Evolutionary conservation across 2,888 invertebrate genomes (phyloP), one percentile per base, ranked within the genome.

Genomic region (Argyresthia albistria): DNA sequence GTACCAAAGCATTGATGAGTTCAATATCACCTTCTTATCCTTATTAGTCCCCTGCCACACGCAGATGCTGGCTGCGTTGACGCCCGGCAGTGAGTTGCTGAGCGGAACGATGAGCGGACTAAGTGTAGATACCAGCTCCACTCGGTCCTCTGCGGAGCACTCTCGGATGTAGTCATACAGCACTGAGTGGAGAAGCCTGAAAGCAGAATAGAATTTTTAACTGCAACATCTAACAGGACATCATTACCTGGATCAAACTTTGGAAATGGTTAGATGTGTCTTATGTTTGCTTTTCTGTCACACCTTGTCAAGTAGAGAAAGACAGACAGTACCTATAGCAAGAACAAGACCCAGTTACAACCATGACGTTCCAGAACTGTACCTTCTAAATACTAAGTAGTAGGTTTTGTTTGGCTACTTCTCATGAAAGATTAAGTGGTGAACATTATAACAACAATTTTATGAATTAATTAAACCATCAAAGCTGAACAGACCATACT

Each of bases 1-100:
- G 25, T 25, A 25, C 3, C 25, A 6, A 25, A 2, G 6, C 25
- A 25, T 25, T 4, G 25, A 25, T 4, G 39, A 9, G 1, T 39
- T 15, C 42, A 42, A n/a, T 11, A 39, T 10, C 15, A 92, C 90
- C 78, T 94, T 92, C 61, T 93, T 90, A 64, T 94, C 94, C 66
- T 95, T 95, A 53, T 92, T 92, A 11, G 92, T 91, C 7, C 97
- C 95, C 69, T 94, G 91, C 95, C 97, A 97, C 53, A 98, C 91
- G 69, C 96, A 96, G 50, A 93, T 86, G 83, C 95, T 92, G 1
- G 94, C 96, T 0, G 94, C 92, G 60, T 92, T 90, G 4, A 93
- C 91, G 0, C 98, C 97, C 56, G 95, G 93, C 67, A 93, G 91
- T 0, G 96, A 96, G 67, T 95, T 94, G 47, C 90, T 80, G 57